Base-by-base conservation (phyloP, 2,797 vertebrate species). In the Antennarius maculatus region DNA sequence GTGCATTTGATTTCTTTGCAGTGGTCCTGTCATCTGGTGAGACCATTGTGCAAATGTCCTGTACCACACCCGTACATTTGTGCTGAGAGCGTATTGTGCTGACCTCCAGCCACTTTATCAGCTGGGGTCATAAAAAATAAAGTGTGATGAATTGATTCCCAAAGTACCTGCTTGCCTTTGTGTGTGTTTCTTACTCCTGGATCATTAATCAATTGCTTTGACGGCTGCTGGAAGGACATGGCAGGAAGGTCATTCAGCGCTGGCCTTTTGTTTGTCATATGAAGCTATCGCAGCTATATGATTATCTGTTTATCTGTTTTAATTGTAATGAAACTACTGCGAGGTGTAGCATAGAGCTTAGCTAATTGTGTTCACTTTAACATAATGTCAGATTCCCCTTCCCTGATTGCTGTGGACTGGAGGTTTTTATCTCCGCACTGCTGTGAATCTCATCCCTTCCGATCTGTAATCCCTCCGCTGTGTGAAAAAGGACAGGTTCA, bases 111-210 rank as follows among this genome's bases (percentile, higher is more conserved):
- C 65, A 54, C 75, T 64, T 55, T 73, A 79, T 80, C 77, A 78
- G 57, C 71, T 45, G 23, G 80, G 83, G 74, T 89, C 83, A 80
- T 77, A 74, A 77, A 66, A 83, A 89, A 88, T 90, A 89, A 89
- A 92, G 76, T 86, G 76, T 88, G 88, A 89, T 82, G 79, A 91
- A 88, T 88, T 83, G 86, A 91, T 89, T 79, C 71, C 77, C 76
- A 71, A 74, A 82, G 72, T 75, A 85, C 81, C 78, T 79, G 83
- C 66, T 71, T 74, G 76, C 77, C 59, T 81, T 81, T 83, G 76
- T 79, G 80, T 86, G 82, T 80, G 76, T 88, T 83, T 88, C 76
- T 77, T 39, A 51, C 75, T 79, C 54, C 66, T 34, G 60, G 76
- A 66, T 86, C 84, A 86, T 92, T 86, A 88, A 90, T 90, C 86